Evolutionary conservation across 2,888 invertebrate genomes (phyloP).

Genomic region (Protonemura montana): DNA sequence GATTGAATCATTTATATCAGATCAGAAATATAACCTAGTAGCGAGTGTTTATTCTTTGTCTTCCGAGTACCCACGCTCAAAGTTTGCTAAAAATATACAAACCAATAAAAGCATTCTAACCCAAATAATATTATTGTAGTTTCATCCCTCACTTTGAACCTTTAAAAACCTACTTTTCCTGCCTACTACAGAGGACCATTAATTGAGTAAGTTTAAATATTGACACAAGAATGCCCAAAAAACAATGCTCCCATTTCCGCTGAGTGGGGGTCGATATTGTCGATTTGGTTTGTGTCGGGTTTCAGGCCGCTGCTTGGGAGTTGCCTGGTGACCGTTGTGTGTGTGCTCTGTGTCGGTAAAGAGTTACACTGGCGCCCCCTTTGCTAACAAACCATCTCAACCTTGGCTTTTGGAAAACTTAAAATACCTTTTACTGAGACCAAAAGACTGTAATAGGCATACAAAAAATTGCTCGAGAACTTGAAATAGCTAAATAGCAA

Average conservation of each 20-base stretch:
- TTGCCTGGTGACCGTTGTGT: not conserved
- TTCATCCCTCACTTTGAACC: no score
- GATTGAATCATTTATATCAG: no score
- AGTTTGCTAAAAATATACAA: no score
- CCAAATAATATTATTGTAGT: no score
- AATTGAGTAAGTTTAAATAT: not conserved
- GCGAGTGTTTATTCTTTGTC: no score
- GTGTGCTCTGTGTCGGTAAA: not conserved
- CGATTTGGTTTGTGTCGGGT: not conserved
- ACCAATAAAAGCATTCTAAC: no score
- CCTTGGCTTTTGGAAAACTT: not conserved
- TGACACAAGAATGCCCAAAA: not conserved
- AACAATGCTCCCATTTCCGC: not conserved
- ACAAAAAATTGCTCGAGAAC: no score
- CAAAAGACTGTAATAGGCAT: no score
- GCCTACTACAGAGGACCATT: not conserved
- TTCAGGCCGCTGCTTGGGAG: not conserved
- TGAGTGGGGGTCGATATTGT: not conserved
- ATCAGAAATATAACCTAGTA: no score
- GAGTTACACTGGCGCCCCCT: not conserved
- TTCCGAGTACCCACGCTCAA: no score
- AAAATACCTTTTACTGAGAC: not conserved
- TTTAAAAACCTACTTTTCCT: not conserved
- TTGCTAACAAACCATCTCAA: not conserved
- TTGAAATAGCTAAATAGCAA: not conserved